These are phyloP conservation scores for Hafferia zeledoni DNA, from an alignment of 2,797 vertebrate species.

Conservation along the genomic window DNA sequence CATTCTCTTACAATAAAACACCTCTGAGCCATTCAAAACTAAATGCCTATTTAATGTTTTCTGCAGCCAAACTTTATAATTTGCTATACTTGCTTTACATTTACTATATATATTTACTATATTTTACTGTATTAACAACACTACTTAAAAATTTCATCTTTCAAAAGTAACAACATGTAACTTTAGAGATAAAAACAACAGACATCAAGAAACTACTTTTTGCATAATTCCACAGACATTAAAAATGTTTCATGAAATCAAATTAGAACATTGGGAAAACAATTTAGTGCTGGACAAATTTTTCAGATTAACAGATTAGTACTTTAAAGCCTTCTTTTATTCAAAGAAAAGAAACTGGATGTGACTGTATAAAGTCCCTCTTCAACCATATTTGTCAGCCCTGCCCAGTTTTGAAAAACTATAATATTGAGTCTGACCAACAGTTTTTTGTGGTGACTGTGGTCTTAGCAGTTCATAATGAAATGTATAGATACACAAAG, in stretches of 20 bases:
- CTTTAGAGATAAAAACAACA: not conserved
- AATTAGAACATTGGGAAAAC: not conserved
- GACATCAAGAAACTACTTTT: not conserved
- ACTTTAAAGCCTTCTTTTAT: not conserved
- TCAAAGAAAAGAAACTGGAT: not conserved
- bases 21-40: slow-evolving; percentile 33
- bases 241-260: not conserved
- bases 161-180: not conserved
- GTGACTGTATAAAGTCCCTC: not conserved
- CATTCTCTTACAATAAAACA: slow-evolving; percentile 70
- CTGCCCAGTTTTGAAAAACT: not conserved
- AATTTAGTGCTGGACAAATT: not conserved
- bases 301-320: not conserved
- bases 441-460: not conserved
- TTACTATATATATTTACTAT: not conserved
- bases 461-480: not conserved
- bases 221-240: not conserved
- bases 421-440: not conserved
- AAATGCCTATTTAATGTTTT: slow-evolving; percentile 68
- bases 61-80: slow-evolving; percentile 33
- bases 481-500: not conserved
- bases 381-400: not conserved
- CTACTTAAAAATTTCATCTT: slow-evolving; percentile 30
- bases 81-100: not conserved
- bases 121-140: not conserved